Percentiles rank a stretch among this genome's conserved stretches.
phyloP scores from a whole-genome alignment of 2,797 vertebrate species.

The Forpus xanthops region DNA sequence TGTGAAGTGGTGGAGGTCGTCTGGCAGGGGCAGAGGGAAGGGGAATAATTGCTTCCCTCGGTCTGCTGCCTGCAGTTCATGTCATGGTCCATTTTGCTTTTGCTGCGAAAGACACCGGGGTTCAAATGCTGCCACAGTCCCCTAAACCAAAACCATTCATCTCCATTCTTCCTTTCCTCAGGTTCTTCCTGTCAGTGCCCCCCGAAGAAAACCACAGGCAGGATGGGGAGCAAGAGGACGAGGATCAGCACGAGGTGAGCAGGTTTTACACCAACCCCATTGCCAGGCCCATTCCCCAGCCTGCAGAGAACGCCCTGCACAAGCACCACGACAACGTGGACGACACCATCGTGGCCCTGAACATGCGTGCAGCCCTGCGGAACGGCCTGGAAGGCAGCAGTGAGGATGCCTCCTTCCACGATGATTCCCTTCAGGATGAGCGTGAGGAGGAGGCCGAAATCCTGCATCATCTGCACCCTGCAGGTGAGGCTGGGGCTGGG shows the following conservation, averaged over 20 bases:
- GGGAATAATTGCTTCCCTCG: neutral
- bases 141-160: rapidly evolving
- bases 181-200: slow-evolving; percentile 75
- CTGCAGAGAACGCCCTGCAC: slow-evolving; percentile 63
- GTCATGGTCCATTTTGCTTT: neutral
- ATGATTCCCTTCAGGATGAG: slow-evolving; percentile 90
- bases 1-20: neutral
- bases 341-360: slow-evolving; percentile 89
- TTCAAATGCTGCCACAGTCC: rapidly evolving
- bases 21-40: neutral
- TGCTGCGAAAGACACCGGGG: no score
- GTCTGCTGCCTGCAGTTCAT: rapidly evolving
- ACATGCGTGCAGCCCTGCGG: slow-evolving; percentile 79
- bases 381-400: slow-evolving; percentile 90
- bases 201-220: slow-evolving; percentile 78
- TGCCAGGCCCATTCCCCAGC: slow-evolving; percentile 86
- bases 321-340: slow-evolving; percentile 77
- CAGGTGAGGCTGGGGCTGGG: slow-evolving; percentile 72
- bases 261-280: slow-evolving; percentile 90
- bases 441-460: slow-evolving; percentile 78
- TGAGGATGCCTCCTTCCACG: slow-evolving; percentile 87
- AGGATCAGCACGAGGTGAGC: slow-evolving; percentile 83
- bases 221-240: slow-evolving; percentile 72
- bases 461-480: slow-evolving; percentile 82
- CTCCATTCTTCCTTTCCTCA: neutral